Conservation (phyloP, 1,140 invertebrate species). For the Pogonomyrmex barbatus region DNA sequence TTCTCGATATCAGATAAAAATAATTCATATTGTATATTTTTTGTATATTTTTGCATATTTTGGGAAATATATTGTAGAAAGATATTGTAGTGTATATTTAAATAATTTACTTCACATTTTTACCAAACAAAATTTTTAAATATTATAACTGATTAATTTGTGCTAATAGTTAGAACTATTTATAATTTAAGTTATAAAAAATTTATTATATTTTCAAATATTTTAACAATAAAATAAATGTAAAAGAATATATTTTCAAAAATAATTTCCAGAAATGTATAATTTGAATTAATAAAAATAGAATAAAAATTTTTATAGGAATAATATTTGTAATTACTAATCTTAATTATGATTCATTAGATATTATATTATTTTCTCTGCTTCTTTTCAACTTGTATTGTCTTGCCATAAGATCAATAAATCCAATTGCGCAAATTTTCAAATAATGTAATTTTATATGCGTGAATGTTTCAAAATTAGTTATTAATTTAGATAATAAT, state of each 20-base stretch:
- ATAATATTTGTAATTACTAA: not conserved
- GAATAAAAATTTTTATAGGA: not conserved
- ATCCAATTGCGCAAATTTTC: not conserved
- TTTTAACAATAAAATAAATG: constrained; percentile 4
- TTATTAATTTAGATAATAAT: not conserved
- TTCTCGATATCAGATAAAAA: constrained; percentile 55
- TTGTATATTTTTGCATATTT: constrained; percentile 18
- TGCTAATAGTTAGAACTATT: not conserved
- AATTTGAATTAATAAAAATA: not conserved
- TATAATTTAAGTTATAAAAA: not conserved
- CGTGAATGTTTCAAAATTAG: not conserved
- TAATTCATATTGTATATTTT: constrained; percentile 11
- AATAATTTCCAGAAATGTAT: not conserved
- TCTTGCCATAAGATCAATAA: not conserved
- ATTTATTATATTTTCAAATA: not conserved
- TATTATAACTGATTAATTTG: not conserved
- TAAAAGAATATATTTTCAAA: not conserved
- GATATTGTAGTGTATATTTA: not conserved
- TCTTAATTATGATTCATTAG: not conserved
- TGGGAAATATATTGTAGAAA: not conserved
- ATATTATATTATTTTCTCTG: not conserved
- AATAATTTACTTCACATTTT: not conserved
- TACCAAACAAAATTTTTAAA: constrained; percentile 10
- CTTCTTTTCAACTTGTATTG: not conserved
- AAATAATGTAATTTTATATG: not conserved